A percentile compares a stretch with the other conserved stretches of the same genome.
phyloP scores from a whole-genome alignment of 2,113 vertebrate species.

The Chloropsis cyanopogon region DNA sequence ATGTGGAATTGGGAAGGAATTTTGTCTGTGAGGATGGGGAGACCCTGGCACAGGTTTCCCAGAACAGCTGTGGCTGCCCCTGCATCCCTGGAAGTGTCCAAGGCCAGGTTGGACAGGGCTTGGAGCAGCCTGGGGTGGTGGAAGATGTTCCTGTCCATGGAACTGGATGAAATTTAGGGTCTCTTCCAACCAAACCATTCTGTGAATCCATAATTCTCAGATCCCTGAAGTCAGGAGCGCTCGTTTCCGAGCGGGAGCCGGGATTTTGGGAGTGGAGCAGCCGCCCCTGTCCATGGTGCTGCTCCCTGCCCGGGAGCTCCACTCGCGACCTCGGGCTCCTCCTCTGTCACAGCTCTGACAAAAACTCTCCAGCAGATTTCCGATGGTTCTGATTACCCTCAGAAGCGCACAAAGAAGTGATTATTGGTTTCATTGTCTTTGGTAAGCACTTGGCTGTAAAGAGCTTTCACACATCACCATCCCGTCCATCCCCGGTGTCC shows the following conservation, averaged over 20 bases:
- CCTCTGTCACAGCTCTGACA: rapidly evolving
- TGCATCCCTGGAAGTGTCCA: not conserved
- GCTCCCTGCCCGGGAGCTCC: rapidly evolving
- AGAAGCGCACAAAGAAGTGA: not conserved
- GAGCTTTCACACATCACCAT: not conserved
- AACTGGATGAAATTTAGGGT: rapidly evolving
- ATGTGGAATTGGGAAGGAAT: not conserved
- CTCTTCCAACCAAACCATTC: not conserved
- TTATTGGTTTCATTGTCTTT: not conserved
- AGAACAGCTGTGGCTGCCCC: not conserved
- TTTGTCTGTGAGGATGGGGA: rapidly evolving
- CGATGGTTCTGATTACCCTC: not conserved
- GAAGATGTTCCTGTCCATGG: not conserved
- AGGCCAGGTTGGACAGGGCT: not conserved
- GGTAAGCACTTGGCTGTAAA: not conserved
- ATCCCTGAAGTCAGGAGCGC: too few relatives aligned
- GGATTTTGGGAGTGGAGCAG: not conserved
- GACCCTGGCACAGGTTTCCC: not conserved
- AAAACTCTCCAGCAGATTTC: not conserved
- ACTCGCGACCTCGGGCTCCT: rapidly evolving
- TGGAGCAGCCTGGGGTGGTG: not conserved
- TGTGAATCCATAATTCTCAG: not conserved
- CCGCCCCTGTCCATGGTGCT: slow-evolving; percentile 60
- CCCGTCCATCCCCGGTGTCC: rapidly evolving
- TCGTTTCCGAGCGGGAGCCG: rapidly evolving